Evolutionary conservation across 2,888 invertebrate species (phyloP).

Genomic region (Monoplex corrugatus): DNA sequence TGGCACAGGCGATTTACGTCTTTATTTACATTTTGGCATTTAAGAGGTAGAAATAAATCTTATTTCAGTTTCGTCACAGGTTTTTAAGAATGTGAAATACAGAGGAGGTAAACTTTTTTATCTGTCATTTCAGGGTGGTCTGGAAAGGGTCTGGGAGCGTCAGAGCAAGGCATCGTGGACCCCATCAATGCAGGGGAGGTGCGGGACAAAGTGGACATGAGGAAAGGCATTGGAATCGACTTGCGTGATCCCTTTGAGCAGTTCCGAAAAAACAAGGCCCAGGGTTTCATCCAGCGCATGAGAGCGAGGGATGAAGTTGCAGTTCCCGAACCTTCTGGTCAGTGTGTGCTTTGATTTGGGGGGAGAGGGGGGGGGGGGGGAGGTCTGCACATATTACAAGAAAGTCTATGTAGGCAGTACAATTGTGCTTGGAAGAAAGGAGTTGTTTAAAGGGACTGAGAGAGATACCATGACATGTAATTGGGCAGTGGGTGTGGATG

Average conservation of each 20-base stretch:
- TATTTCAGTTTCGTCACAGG: too few relatives aligned
- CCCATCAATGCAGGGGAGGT: constrained; percentile 94
- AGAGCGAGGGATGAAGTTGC: constrained; percentile 73
- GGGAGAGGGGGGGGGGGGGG: background rate
- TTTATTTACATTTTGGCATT: too few relatives aligned
- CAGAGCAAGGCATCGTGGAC: constrained; percentile 97
- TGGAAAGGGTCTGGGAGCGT: constrained; percentile 94
- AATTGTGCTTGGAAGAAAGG: too few relatives aligned
- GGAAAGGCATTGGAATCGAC: constrained; percentile 96
- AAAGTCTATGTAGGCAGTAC: background rate
- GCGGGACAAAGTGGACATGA: constrained; percentile 94
- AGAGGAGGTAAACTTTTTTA: too few relatives aligned
- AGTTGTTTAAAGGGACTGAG: too few relatives aligned
- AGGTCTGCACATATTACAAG: background rate
- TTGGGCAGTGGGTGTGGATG: too few relatives aligned
- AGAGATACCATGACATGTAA: too few relatives aligned
- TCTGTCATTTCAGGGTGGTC: constrained; percentile 87
- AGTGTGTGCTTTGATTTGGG: too few relatives aligned
- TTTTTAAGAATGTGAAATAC: too few relatives aligned
- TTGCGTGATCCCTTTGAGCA: constrained; percentile 95
- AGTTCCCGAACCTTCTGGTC: background rate
- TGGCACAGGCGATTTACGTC: too few relatives aligned
- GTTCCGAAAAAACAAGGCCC: constrained; percentile 89
- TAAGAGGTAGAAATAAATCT: too few relatives aligned
- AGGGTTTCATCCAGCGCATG: constrained; percentile 80